phyloP scores from a whole-genome alignment of 2,888 invertebrate genomes.

The Carabus problematicus region DNA sequence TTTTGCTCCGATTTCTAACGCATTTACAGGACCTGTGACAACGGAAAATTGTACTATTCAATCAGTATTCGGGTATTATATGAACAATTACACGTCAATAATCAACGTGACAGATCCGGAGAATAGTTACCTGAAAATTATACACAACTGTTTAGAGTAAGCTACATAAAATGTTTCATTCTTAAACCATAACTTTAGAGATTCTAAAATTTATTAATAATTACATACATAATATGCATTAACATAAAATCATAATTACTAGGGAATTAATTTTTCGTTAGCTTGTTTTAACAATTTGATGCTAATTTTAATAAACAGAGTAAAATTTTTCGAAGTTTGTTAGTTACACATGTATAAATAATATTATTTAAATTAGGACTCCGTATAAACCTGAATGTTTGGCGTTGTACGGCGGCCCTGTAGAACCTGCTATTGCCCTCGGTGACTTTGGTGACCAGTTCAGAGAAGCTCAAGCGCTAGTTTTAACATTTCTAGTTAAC shows the following conservation, averaged over 20 bases:
- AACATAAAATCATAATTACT: too few species aligned
- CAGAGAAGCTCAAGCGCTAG: conserved; percentile 69
- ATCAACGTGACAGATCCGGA: neutral
- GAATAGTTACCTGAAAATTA: conserved; percentile 49
- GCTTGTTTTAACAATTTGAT: too few species aligned
- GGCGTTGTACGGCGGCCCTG: conserved; percentile 86
- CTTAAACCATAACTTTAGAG: too few species aligned
- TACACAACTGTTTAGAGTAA: conserved; percentile 62
- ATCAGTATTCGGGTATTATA: conserved; percentile 83
- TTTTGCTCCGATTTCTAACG: conserved; percentile 78
- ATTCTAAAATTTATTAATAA: too few species aligned
- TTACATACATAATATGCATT: too few species aligned
- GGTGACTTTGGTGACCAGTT: conserved; percentile 77
- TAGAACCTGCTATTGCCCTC: conserved; percentile 82
- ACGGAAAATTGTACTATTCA: conserved; percentile 78
- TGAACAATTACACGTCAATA: conserved; percentile 57
- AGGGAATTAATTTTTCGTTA: too few species aligned
- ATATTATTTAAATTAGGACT: conserved; percentile 56
- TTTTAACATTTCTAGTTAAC: conserved; percentile 79
- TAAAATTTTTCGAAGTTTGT: too few species aligned
- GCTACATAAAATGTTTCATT: conserved; percentile 46
- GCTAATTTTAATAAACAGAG: too few species aligned
- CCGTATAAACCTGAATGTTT: conserved; percentile 72
- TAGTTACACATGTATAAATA: too few species aligned
- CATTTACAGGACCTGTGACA: conserved; percentile 65